Base-by-base conservation (phyloP, 2,113 vertebrate genomes). In the Blennius ocellaris region DNA sequence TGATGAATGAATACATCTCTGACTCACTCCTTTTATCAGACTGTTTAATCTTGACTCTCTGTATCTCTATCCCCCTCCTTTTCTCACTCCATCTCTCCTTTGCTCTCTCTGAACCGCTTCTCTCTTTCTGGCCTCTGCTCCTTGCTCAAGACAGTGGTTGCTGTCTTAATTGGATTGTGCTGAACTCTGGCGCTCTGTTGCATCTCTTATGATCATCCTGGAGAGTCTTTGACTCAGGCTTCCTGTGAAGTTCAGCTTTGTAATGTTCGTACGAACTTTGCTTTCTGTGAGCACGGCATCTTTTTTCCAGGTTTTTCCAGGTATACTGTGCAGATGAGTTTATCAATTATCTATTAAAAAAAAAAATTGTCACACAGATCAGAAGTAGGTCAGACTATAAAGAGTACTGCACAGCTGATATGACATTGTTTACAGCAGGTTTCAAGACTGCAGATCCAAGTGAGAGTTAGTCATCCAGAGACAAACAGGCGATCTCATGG, bases 1-100 rank as follows among this genome's bases (percentile, higher is more conserved):
- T 94, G 93, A 93, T 93, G 91, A 94, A 93, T 90, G 90, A 92
- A 92, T 90, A 90, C 83, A 90, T 92, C 86, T 92, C 88, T 88
- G 92, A 85, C 83, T 91, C 81, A 83, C 81, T 90, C 78, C 73
- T 92, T 91, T 93, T 86, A 92, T 93, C 90, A 91, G 78, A 80
- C 85, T 90, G 76, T 92, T 92, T 91, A 87, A 91, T 92, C 87
- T 91, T 77, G 73, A 87, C 77, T 82, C 58, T 79, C 64, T 86
- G 53, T 49, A 30, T 30, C 68, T 64, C 60, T 84, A 54, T 78
- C 53, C 61, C 62, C 75, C 45, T 55, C 53, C 66, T 5, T 85
- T 50, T 78, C 75, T 80, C 48, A 75, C 58, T 79, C 81, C 44
- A 63, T 76, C 60, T 86, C 80, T 75, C 69, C 6, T 81, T 87